These are phyloP conservation scores for Drosophila sulfurigaster DNA, from an alignment of 1,140 invertebrate species.

Conservation along the genomic window DNA sequence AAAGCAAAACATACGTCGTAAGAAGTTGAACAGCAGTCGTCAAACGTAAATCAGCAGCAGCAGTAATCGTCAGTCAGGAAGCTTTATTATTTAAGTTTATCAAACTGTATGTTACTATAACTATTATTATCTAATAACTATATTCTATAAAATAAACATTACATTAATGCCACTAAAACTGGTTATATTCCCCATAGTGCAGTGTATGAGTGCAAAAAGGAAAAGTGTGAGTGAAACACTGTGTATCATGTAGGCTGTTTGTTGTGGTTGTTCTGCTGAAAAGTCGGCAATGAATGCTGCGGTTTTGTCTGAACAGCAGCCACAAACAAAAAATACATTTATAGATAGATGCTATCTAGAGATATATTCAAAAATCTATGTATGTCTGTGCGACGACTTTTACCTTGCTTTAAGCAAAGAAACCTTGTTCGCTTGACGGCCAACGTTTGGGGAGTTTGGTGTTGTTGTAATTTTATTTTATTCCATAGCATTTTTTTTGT, in stretches of 20 bases:
- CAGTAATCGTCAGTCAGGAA: too few relatives aligned
- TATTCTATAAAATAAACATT: too few relatives aligned
- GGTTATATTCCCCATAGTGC: too few relatives aligned
- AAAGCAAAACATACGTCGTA: too few relatives aligned
- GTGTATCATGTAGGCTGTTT: conserved; percentile 53
- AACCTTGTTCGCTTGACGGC: background rate
- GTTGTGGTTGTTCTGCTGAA: conserved; percentile 70
- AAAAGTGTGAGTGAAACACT: background rate
- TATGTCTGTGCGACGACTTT: background rate
- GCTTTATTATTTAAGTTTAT: too few relatives aligned
- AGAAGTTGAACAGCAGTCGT: too few relatives aligned
- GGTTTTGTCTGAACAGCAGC: conserved; percentile 35
- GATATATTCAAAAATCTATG: background rate
- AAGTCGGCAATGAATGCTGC: conserved; percentile 61
- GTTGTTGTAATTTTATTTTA: conserved; percentile 4
- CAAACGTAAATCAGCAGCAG: too few relatives aligned
- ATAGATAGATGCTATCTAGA: background rate
- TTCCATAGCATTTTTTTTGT: conserved; percentile 28
- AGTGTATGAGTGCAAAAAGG: background rate
- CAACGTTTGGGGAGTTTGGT: background rate
- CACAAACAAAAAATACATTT: background rate
- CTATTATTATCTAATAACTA: too few relatives aligned
- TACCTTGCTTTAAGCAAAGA: background rate
- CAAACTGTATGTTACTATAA: too few relatives aligned
- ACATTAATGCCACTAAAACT: too few relatives aligned